These are phyloP conservation scores for Sinopyrophorus schimmeli DNA, from an alignment of 2,888 invertebrate species.

Conservation along the genomic window DNA sequence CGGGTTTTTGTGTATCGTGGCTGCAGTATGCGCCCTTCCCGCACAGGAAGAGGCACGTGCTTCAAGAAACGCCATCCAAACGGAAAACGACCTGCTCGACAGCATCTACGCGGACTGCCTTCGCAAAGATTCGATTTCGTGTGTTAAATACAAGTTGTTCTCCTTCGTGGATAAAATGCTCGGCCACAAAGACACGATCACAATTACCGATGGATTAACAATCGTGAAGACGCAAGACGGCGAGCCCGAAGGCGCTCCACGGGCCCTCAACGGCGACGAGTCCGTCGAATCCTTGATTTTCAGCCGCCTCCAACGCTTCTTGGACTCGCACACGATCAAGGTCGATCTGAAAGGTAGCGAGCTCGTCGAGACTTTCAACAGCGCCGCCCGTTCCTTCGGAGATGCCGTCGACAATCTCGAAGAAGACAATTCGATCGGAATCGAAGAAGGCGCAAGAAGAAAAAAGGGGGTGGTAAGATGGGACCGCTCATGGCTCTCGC, in stretches of 20 bases:
- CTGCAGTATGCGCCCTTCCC: constrained; percentile 65
- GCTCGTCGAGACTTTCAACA: constrained; percentile 77
- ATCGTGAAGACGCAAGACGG: constrained; percentile 73
- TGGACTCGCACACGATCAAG: constrained; percentile 79
- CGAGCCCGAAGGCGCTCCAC: constrained; percentile 74
- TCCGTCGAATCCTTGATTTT: constrained; percentile 67
- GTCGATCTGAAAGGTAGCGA: constrained; percentile 85
- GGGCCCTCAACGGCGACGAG: constrained; percentile 68
- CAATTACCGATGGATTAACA: constrained; percentile 80
- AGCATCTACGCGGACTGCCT: constrained; percentile 77
- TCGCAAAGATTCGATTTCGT: constrained; percentile 80
- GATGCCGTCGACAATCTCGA: constrained; percentile 69
- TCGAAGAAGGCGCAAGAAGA: constrained; percentile 72
- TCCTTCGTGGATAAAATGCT: constrained; percentile 85
- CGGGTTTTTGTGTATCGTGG: constrained; percentile 59
- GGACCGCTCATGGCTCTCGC: constrained; percentile 76
- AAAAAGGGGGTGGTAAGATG: constrained; percentile 78
- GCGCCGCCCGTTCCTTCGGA: constrained; percentile 78
- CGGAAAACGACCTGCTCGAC: constrained; percentile 79
- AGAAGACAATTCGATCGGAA: constrained; percentile 60
- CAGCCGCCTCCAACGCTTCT: constrained; percentile 73
- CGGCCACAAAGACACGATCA: constrained; percentile 77
- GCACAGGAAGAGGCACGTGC: constrained; percentile 65
- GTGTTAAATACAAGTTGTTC: constrained; percentile 85
- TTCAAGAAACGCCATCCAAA: constrained; percentile 64